Evolutionary conservation across 2,888 invertebrate species (phyloP), one percentile per base, ranked within the genome.

Genomic region (Agonopterix alstromeriana): DNA sequence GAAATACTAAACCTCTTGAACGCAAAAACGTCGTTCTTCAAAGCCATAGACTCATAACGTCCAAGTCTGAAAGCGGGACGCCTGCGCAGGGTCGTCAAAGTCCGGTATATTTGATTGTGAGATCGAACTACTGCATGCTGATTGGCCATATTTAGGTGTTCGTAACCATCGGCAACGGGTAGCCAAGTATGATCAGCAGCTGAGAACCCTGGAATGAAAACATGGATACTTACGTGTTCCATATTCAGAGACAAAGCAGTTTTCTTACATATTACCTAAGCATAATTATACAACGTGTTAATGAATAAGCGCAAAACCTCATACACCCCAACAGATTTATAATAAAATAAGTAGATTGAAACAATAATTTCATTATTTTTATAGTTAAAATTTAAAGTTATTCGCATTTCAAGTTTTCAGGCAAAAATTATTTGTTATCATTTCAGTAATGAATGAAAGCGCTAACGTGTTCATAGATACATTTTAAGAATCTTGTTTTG

Each of bases 161-260:
- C 79, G 57, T 88, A 93, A 42, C 93, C 91, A 0, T 89, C 78
- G 40, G 92, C 89, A 0, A 94, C 80, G 0, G 94, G 94, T 3
- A 94, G 70, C 94, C 94, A 95, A 0, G 93, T 90, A 0, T 65
- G 67, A 0, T 75, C 77, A 0, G 71, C 80, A 0, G 60, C 76
- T 0, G 93, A 91, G 61, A 94, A 94, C 8, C 93, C 93, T 88
- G 47, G 1, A 59, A 63, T 52, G 2, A 17, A n/a, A 9, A n/a
- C 10, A 17, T 45, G 5, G 5, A 7, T 27, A 27, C 7, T 27
- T 27, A 3, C 27, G 7, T 5, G 27, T 27, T 27, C 27, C 1
- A 27, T 27, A 1, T 27, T 27, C 27, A 27, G 7, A 27, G 27
- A 27, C 17, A 43, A 43, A 2, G 5, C 10, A 36, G 7, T 8